Percentiles rank a stretch among this genome's conserved stretches.
Evolutionary conservation across 37 sponge, comb jelly and placozoan genomes (phyloP).

Genomic region (Haliclona indistincta): DNA sequence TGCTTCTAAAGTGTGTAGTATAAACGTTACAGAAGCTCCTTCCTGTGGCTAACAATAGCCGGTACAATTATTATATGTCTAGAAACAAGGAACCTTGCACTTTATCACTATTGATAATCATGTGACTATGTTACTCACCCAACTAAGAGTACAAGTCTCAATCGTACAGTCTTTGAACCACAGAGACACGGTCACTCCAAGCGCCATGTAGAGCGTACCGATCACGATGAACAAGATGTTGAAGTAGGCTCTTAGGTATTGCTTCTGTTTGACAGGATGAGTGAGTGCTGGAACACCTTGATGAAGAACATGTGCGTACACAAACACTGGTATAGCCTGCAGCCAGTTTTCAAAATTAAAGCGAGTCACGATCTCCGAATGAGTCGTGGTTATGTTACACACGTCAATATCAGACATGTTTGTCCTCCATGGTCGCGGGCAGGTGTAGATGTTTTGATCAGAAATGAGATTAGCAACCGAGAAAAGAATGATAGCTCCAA

Average conservation of each 20-base stretch:
- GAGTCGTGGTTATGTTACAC: background rate
- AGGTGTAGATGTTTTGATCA: no score
- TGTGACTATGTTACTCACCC: no score
- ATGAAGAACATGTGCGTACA: constrained; percentile 80
- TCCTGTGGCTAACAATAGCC: no score
- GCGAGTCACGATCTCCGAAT: background rate
- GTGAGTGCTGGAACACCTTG: constrained; percentile 74
- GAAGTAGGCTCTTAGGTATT: constrained; percentile 52
- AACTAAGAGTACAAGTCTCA: constrained; percentile 85
- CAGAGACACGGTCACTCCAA: constrained; percentile 78
- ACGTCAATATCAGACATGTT: no score
- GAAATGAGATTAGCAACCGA: constrained; percentile 11
- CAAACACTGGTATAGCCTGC: constrained; percentile 72
- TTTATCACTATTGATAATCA: no score
- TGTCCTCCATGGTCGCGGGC: no score
- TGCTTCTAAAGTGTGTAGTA: no score
- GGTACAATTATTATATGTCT: no score
- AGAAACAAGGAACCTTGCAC: no score
- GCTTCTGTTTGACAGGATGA: constrained; percentile 71
- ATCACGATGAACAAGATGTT: constrained; percentile 49
- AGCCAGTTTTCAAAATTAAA: constrained; percentile 77
- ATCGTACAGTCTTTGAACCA: constrained; percentile 59
- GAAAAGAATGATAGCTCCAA: constrained; percentile 49
- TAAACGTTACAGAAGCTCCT: no score
- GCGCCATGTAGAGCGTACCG: constrained; percentile 45